Evolutionary conservation across 2,888 invertebrate genomes (phyloP), one percentile per base, ranked within the genome.

Genomic region (Scaptomyza cyrtandrae): DNA sequence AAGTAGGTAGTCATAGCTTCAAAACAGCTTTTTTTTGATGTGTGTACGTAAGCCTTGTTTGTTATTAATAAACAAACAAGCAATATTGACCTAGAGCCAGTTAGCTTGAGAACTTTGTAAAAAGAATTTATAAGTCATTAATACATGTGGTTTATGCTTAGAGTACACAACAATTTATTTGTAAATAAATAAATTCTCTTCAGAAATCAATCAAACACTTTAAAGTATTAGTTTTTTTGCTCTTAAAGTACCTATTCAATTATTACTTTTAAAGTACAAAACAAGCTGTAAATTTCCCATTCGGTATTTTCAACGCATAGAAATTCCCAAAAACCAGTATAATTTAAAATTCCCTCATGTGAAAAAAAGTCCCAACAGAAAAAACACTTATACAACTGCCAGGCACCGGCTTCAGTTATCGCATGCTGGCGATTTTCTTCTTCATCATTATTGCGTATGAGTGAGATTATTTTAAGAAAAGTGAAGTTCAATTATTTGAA

Each of bases 391-490:
- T 44, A 44, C 24, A 6, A 45, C 7, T 27, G 39, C 6, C 9
- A 24, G 13, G 7, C 19, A 24, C 44, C 49, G 31, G 24, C 35
- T 29, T 11, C 33, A 33, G 31, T 55, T 27, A 45, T n/a, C 44
- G 39, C 10, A 52, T 58, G 33, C 39, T 56, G 29, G 57, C 52
- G 39, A 35, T 37, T 27, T 43, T 37, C 16, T 24, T 19, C 53
- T 31, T 24, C 31, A n/a, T 3, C 14, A 16, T 16, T 16, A 16
- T 10, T 37, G 37, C 6, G 37, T 37, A n/a, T 37, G 33, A 33
- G 37, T n/a, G 35, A 2, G 33, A 52, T 37, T 68, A 74, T 55
- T 62, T 55, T 13, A 50, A 50, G 54, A 57, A 48, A 41, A 10
- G 9, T 14, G 53, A 64, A 63, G 45, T 50, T 53, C 41, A 16